These are phyloP conservation scores for Podiceps cristatus DNA, from an alignment of 2,113 vertebrate species.

Conservation along the genomic window DNA sequence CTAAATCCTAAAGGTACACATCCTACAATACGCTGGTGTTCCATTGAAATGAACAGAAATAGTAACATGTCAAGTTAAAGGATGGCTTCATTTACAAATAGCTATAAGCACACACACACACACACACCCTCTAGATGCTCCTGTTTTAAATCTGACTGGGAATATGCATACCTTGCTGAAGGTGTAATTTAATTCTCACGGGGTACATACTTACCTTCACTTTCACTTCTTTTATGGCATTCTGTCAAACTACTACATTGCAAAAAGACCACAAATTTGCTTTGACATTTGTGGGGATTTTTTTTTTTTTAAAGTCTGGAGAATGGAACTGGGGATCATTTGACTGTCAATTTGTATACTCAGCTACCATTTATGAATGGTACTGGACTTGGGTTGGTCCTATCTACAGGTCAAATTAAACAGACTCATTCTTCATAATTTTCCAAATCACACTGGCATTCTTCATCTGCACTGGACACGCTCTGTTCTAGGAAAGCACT, in stretches of 20 bases:
- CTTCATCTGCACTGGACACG: background rate
- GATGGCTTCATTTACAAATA: background rate
- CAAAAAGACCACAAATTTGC: background rate
- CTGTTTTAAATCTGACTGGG: background rate
- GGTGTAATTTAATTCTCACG: rapidly evolving
- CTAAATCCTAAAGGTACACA: background rate
- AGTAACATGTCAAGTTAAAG: background rate
- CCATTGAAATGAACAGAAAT: background rate
- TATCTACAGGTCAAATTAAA: background rate
- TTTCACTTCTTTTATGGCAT: background rate
- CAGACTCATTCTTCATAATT: background rate
- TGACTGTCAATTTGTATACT: background rate
- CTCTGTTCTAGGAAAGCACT: background rate
- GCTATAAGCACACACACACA: background rate
- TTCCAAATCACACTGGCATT: background rate
- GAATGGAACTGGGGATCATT: background rate
- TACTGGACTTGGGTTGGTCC: background rate
- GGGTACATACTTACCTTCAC: background rate
- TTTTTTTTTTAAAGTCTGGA: background rate
- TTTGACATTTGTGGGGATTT: background rate
- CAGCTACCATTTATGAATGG: background rate
- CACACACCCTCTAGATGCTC: background rate
- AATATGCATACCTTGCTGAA: background rate
- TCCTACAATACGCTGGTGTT: background rate
- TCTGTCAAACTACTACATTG: background rate